Conservation (phyloP, 2,888 invertebrate species). For the Nezara viridula region DNA sequence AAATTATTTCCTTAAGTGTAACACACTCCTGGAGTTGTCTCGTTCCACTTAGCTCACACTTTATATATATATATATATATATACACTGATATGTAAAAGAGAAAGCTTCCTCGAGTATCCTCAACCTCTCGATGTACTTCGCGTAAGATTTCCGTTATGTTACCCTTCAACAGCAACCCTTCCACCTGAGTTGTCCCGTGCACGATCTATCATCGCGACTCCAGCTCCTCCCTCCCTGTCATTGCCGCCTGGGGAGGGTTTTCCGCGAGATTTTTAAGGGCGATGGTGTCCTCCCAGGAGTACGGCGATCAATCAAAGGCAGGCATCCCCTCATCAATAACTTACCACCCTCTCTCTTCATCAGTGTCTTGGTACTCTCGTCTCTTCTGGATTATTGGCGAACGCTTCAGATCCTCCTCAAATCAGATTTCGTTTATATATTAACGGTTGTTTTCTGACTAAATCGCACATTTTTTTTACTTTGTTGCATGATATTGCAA, state of each 20-base stretch:
- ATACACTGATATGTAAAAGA: too few relatives aligned
- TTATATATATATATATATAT: too few relatives aligned
- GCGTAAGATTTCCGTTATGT: neutral
- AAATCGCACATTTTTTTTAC: too few relatives aligned
- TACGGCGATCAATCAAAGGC: conserved; percentile 46
- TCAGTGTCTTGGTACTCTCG: neutral
- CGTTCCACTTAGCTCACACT: too few relatives aligned
- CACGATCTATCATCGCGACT: conserved; percentile 41
- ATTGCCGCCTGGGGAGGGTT: neutral
- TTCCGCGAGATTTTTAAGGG: conserved; percentile 13
- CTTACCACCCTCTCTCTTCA: conserved; percentile 6
- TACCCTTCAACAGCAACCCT: neutral
- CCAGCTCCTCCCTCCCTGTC: neutral
- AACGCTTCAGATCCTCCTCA: neutral
- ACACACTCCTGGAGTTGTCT: too few relatives aligned
- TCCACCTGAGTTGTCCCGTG: conserved; percentile 28
- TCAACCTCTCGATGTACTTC: neutral
- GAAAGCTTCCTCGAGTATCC: neutral
- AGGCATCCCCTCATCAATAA: conserved; percentile 52
- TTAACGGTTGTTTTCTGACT: neutral
- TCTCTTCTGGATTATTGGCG: neutral
- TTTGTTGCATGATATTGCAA: too few relatives aligned
- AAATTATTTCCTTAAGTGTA: too few relatives aligned
- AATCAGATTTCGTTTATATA: neutral
- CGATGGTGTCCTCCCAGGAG: neutral